phyloP scores from a whole-genome alignment of 2,797 vertebrate species.

The Rhynchonycteris naso region DNA sequence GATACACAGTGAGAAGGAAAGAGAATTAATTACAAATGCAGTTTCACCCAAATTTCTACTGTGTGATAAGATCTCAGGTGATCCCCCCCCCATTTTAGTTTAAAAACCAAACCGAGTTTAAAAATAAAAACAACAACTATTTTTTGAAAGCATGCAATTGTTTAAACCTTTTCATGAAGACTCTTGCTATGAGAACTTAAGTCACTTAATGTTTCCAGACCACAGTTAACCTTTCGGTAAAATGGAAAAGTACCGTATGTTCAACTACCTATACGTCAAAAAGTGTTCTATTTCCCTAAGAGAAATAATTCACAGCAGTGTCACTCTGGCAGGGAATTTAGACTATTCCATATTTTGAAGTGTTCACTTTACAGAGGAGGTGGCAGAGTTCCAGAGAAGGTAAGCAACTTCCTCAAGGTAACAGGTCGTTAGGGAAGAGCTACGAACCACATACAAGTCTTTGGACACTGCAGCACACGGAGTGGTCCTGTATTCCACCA shows the following conservation, averaged over 20 bases:
- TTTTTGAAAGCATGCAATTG: background rate
- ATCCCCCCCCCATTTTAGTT: background rate
- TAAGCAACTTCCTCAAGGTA: background rate
- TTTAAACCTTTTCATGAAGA: background rate
- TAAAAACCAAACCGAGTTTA: background rate
- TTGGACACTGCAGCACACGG: background rate
- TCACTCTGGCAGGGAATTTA: background rate
- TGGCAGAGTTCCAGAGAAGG: background rate
- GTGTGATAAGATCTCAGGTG: background rate
- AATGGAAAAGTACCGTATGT: background rate
- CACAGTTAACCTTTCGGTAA: background rate
- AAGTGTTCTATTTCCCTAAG: background rate
- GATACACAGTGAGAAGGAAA: background rate
- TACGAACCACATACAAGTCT: background rate
- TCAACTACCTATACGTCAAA: background rate
- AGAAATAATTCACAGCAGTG: background rate
- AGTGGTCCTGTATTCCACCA: background rate
- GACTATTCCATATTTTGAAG: background rate
- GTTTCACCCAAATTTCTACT: constrained; percentile 15
- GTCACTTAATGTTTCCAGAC: background rate
- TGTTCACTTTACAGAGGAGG: background rate
- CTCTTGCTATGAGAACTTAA: background rate
- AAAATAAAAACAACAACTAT: background rate
- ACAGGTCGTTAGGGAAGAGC: background rate
- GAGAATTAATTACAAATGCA: background rate